Conservation (phyloP, 2,797 vertebrate species). For the Salarias fasciatus region DNA sequence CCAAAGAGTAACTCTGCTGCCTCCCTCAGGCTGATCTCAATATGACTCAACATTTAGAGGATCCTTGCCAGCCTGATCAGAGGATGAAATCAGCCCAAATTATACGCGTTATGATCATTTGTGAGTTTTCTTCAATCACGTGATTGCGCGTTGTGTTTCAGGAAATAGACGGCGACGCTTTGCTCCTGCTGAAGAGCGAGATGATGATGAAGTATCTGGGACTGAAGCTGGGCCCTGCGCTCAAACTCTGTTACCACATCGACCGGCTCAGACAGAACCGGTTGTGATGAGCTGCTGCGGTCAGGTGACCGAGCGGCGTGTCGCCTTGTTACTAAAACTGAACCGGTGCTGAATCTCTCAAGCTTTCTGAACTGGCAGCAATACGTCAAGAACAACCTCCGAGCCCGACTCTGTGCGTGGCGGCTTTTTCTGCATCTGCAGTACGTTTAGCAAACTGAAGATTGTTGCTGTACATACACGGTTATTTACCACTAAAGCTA, state of each 20-base stretch:
- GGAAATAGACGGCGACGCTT: slow-evolving; percentile 96
- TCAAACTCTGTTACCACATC: slow-evolving; percentile 97
- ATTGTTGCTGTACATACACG: slow-evolving; percentile 24
- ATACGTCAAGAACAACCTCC: slow-evolving; percentile 18
- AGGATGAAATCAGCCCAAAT: neutral
- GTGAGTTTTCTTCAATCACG: neutral
- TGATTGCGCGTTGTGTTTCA: slow-evolving; percentile 61
- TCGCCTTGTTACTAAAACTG: slow-evolving; percentile 15
- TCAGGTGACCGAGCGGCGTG: slow-evolving; percentile 2
- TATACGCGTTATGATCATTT: too few species aligned
- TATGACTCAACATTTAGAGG: neutral
- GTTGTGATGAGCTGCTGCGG: slow-evolving; percentile 76
- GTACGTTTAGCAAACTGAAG: slow-evolving; percentile 26
- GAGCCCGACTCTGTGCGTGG: slow-evolving; percentile 3
- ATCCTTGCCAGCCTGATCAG: neutral
- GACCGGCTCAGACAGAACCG: slow-evolving; percentile 94
- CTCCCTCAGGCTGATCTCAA: neutral
- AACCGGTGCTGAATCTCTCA: neutral
- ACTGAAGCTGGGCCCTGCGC: slow-evolving; percentile 93
- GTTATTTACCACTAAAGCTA: slow-evolving; percentile 24
- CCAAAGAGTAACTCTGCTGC: neutral
- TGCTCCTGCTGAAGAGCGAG: slow-evolving; percentile 94
- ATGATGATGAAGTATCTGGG: slow-evolving; percentile 99
- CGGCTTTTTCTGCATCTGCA: slow-evolving; percentile 16
- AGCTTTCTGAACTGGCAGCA: slow-evolving; percentile 42